phyloP scores from a whole-genome alignment of 2,797 vertebrate genomes.

The Gila robusta region DNA sequence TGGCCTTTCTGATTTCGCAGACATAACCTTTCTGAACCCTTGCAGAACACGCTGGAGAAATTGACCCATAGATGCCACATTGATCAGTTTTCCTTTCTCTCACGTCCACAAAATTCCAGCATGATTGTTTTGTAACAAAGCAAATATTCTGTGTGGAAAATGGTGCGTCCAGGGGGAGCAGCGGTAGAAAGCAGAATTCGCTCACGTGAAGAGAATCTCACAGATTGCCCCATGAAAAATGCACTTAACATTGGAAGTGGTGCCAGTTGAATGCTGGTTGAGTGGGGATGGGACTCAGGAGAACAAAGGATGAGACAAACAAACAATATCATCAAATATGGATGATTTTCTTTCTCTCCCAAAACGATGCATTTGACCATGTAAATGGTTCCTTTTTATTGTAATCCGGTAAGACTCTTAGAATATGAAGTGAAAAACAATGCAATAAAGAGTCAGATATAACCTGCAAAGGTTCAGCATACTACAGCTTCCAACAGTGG shows the following conservation, averaged over 20 bases:
- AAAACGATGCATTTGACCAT: constrained; percentile 78
- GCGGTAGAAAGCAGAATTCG: background rate
- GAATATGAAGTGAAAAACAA: constrained; percentile 30
- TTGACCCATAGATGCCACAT: constrained; percentile 39
- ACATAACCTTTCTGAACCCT: constrained; percentile 66
- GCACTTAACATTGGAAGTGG: constrained; percentile 58
- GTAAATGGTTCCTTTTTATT: constrained; percentile 76
- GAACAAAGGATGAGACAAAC: constrained; percentile 67
- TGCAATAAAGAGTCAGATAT: constrained; percentile 20
- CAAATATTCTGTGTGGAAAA: constrained; percentile 2
- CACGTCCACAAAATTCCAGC: background rate
- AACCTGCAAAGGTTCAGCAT: constrained; percentile 20
- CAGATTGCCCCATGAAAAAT: constrained; percentile 62
- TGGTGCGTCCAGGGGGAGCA: background rate
- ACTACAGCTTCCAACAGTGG: background rate
- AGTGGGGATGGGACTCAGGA: constrained; percentile 67
- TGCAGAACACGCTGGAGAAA: constrained; percentile 42
- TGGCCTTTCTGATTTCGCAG: constrained; percentile 57
- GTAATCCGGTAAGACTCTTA: constrained; percentile 69
- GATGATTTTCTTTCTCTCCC: constrained; percentile 75
- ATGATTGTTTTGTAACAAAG: constrained; percentile 38
- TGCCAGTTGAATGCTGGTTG: constrained; percentile 51
- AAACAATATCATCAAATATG: constrained; percentile 83
- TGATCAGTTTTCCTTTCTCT: constrained; percentile 54
- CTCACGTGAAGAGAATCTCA: constrained; percentile 55